Evolutionary conservation across 2,888 invertebrate genomes (phyloP).

Genomic region (Polyploca ridens): DNA sequence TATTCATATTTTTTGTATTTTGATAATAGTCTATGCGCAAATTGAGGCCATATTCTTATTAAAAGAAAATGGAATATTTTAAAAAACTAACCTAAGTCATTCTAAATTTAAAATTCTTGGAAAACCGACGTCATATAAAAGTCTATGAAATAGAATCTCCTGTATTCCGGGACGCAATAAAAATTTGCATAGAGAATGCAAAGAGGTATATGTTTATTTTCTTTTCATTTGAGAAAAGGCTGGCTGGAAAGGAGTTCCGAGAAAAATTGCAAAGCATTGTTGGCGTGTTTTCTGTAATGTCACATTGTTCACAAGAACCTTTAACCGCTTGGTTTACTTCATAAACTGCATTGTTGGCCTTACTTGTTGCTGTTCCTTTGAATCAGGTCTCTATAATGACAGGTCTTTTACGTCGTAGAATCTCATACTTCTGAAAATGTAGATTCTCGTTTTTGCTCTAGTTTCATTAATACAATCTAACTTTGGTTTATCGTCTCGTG

Average conservation of each 20-base stretch:
- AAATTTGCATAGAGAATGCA: constrained; percentile 25
- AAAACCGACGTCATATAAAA: no score
- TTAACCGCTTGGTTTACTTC: constrained; percentile 22
- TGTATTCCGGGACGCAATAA: background rate
- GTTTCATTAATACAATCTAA: background rate
- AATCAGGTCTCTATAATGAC: background rate
- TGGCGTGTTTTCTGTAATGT: constrained; percentile 27
- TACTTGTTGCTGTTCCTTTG: background rate
- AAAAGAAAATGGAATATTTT: no score
- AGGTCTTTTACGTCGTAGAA: background rate
- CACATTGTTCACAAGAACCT: constrained; percentile 32
- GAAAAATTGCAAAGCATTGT: constrained; percentile 33
- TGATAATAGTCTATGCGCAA: no score
- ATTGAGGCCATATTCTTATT: no score
- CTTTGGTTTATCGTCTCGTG: background rate
- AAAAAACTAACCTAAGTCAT: no score
- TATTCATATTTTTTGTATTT: no score
- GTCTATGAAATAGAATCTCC: background rate
- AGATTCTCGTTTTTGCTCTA: background rate
- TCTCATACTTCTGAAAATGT: background rate
- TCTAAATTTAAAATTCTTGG: no score
- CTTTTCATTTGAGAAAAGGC: constrained; percentile 18
- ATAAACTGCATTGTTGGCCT: constrained; percentile 15
- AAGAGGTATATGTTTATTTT: constrained; percentile 23
- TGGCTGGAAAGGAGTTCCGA: constrained; percentile 22